A percentile compares a stretch with the other conserved stretches of the same genome.
Evolutionary conservation across 2,113 vertebrate species (phyloP).

Genomic region (Macrotus californicus): DNA sequence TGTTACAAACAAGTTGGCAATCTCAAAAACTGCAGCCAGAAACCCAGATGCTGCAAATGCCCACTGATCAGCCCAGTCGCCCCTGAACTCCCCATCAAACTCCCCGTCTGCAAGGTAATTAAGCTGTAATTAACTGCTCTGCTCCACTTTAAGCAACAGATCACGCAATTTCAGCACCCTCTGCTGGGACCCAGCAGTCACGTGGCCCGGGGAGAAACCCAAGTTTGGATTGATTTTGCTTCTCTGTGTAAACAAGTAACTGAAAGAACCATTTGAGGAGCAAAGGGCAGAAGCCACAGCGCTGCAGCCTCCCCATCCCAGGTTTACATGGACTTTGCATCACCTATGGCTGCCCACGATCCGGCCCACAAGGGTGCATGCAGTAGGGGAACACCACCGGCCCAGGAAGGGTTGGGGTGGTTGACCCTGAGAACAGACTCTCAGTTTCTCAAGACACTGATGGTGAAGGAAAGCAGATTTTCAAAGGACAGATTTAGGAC

Average conservation of each 20-base stretch:
- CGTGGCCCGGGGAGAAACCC: background rate
- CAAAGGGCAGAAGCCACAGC: conserved; percentile 33
- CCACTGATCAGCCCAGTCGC: background rate
- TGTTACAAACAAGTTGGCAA: conserved; percentile 8
- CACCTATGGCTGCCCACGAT: background rate
- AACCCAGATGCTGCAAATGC: background rate
- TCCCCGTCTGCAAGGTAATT: conserved; percentile 62
- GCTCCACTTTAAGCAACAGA: conserved; percentile 36
- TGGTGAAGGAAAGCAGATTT: background rate
- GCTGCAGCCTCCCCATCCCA: background rate
- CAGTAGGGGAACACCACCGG: fast-evolving
- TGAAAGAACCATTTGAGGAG: conserved; percentile 64
- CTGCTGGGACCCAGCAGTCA: conserved; percentile 39
- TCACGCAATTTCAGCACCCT: conserved; percentile 43
- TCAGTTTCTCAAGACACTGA: background rate
- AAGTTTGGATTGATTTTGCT: conserved; percentile 70
- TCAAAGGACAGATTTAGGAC: background rate
- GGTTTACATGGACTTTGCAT: conserved; percentile 15
- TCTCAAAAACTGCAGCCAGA: conserved; percentile 8
- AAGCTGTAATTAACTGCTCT: conserved; percentile 70
- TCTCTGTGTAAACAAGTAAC: conserved; percentile 67
- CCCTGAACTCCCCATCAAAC: background rate
- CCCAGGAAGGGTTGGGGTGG: fast-evolving
- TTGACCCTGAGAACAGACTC: no score
- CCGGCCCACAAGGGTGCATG: fast-evolving